Evolutionary conservation across 37 sponge, comb jelly and placozoan genomes (phyloP).

Genomic region (Sycon ciliatum): DNA sequence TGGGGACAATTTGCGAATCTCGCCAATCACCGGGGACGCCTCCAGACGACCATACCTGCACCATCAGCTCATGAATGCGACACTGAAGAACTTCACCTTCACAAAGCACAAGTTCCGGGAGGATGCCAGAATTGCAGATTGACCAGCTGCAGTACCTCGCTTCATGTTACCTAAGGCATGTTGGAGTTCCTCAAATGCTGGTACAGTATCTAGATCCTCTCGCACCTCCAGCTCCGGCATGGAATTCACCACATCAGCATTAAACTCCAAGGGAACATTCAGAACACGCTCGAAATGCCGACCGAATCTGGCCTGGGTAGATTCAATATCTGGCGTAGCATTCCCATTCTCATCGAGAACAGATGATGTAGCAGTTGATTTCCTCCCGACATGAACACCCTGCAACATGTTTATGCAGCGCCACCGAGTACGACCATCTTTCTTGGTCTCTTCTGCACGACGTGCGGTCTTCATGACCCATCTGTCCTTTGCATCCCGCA

Average conservation of each 20-base stretch:
- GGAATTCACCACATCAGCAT: background rate
- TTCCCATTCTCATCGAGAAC: no score
- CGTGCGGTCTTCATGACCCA: background rate
- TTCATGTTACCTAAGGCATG: background rate
- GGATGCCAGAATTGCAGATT: background rate
- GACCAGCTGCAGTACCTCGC: background rate
- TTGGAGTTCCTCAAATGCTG: background rate
- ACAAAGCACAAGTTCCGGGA: background rate
- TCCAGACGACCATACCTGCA: background rate
- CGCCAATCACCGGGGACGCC: background rate
- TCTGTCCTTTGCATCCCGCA: background rate
- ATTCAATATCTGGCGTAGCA: no score
- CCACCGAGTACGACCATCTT: conserved; percentile 11
- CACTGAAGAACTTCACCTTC: background rate
- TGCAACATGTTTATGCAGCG: no score
- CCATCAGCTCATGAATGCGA: background rate
- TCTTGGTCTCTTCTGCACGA: conserved; percentile 1
- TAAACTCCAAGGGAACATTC: background rate
- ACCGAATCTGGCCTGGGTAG: no score
- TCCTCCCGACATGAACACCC: no score
- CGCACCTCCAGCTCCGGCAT: background rate
- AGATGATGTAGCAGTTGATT: no score
- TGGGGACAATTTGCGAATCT: background rate
- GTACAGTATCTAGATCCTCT: background rate
- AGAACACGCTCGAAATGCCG: background rate